Percentiles rank a stretch among this genome's conserved stretches.
phyloP scores from a whole-genome alignment of 2,113 vertebrate species.

The Megalops atlanticus region DNA sequence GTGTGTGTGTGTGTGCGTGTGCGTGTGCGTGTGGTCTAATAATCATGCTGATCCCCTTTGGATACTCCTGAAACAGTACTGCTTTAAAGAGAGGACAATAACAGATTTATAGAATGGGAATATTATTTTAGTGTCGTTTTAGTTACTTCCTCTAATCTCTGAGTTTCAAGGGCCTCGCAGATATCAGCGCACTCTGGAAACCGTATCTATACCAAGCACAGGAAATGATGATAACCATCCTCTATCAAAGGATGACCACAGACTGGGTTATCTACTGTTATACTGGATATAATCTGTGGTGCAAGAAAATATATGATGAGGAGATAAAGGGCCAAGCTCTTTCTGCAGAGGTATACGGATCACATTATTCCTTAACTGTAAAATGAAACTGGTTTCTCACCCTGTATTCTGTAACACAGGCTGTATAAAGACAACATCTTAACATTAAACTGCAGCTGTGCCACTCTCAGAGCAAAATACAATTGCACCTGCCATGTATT shows the following conservation, averaged over 20 bases:
- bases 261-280: not conserved
- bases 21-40: not conserved
- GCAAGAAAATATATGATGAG: too few species aligned
- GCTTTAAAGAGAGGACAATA: not conserved
- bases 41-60: not conserved
- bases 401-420: not conserved
- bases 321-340: too few species aligned
- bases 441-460: not conserved
- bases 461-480: not conserved
- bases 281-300: too few species aligned
- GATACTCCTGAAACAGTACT: not conserved
- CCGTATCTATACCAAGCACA: not conserved
- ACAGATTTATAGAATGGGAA: not conserved
- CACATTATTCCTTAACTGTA: not conserved
- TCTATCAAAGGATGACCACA: not conserved
- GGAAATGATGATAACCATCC: not conserved
- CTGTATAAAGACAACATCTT: not conserved
- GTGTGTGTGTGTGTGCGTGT: conserved; percentile 1
- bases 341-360: too few species aligned
- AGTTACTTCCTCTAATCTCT: not conserved
- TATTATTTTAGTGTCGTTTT: conserved; percentile 1
- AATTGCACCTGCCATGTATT: not conserved
- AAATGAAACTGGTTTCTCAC: not conserved
- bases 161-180: not conserved
- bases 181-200: not conserved